Percentiles rank a stretch among this genome's conserved stretches.
These are phyloP conservation scores for Ypsolopha sequella DNA, from an alignment of 2,888 invertebrate genomes.

Conservation along the genomic window DNA sequence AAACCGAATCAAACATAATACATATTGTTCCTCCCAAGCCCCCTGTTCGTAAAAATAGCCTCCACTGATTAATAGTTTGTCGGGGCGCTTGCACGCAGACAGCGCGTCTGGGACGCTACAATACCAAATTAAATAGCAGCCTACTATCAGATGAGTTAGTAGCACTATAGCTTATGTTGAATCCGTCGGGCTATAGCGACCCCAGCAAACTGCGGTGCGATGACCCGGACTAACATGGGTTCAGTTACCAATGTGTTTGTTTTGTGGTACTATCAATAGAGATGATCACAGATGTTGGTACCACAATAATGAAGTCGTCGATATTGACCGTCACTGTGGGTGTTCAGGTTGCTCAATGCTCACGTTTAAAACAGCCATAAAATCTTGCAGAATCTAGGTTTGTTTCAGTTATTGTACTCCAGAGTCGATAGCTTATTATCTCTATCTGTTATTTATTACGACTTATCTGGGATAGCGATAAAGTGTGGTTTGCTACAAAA, in stretches of 20 bases:
- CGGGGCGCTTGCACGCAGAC: slow-evolving; percentile 33
- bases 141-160: slow-evolving; percentile 17
- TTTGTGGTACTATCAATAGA: neutral
- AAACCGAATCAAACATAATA: too few relatives aligned
- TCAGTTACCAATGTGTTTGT: neutral
- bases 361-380: too few relatives aligned
- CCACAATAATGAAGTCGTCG: too few relatives aligned
- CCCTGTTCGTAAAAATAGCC: slow-evolving; percentile 39
- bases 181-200: slow-evolving; percentile 27
- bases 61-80: slow-evolving; percentile 29
- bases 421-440: slow-evolving; percentile 23
- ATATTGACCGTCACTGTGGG: too few relatives aligned
- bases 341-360: too few relatives aligned
- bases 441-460: slow-evolving; percentile 1
- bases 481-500: neutral
- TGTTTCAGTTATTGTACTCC: slow-evolving; percentile 8
- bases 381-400: too few relatives aligned
- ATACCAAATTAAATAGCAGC: slow-evolving; percentile 37
- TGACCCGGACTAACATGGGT: slow-evolving; percentile 23
- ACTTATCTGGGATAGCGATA: neutral
- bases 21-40: slow-evolving; percentile 12
- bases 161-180: slow-evolving; percentile 17
- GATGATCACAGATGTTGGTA: neutral
- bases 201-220: slow-evolving; percentile 36
- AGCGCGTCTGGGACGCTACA: slow-evolving; percentile 33